These are phyloP conservation scores for Benthosema pterotum DNA, from an alignment of 2,797 vertebrate species.

Conservation along the genomic window DNA sequence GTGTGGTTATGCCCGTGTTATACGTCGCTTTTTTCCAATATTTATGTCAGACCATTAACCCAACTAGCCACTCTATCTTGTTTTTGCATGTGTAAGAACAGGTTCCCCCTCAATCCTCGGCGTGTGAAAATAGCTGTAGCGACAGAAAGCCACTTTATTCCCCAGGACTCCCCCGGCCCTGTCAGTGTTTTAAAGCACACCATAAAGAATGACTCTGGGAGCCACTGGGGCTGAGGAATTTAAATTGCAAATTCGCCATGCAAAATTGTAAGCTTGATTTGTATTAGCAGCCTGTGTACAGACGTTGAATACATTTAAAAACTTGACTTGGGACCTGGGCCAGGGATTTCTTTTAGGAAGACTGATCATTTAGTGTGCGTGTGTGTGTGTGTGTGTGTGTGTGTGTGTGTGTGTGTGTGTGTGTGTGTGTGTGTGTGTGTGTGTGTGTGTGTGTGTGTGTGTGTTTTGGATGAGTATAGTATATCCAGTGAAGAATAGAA, in stretches of 20 bases:
- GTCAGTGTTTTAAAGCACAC: conserved; percentile 35
- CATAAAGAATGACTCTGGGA: conserved; percentile 28
- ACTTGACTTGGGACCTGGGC: conserved; percentile 19
- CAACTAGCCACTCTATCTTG: too few relatives aligned
- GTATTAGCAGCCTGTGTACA: conserved; percentile 17
- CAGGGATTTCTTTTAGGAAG: conserved; percentile 4
- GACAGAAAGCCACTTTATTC: conserved; percentile 12
- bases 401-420: conserved; percentile 14
- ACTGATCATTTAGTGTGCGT: not conserved
- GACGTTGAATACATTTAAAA: conserved; percentile 15
- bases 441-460: conserved; percentile 12
- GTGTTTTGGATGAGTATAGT: conserved; percentile 32
- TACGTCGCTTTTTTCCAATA: too few relatives aligned
- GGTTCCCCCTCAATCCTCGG: too few relatives aligned
- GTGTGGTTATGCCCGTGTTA: too few relatives aligned
- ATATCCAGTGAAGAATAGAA: conserved; percentile 4
- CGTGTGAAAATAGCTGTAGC: not conserved
- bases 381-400: conserved; percentile 2
- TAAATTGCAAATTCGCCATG: conserved; percentile 40
- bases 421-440: conserved; percentile 23
- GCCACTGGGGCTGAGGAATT: conserved; percentile 21
- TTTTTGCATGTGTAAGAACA: too few relatives aligned
- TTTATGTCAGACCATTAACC: too few relatives aligned
- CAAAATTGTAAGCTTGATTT: conserved; percentile 25
- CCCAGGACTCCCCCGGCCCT: conserved; percentile 22